Evolutionary conservation across 2,888 invertebrate genomes (phyloP), one percentile per base, ranked within the genome.

Genomic region (Patella ulyssiponensis): DNA sequence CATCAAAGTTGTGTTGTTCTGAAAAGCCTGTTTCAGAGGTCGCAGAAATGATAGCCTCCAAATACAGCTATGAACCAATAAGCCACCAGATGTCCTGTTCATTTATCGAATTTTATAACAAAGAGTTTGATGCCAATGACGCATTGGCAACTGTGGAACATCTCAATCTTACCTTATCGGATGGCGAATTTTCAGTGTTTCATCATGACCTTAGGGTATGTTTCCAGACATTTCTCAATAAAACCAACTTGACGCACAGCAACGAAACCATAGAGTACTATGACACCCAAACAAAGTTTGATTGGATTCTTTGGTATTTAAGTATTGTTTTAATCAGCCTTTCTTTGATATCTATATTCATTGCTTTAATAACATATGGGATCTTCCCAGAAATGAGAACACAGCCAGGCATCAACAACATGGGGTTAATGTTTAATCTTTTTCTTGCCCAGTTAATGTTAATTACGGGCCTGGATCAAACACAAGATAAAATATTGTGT

Each of bases 321-420:
- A 77, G 78, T 12, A 23, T 83, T 20, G 54, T 74, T 7, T 78
- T 79, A 23, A 73, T 80, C 9, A 70, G 52, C 12, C 12, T 80
- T 2, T 83, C 84, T 7, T 33, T 83, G 20, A 12, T 76, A 0
- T 82, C 80, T 75, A 80, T 85, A 0, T n/a, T 77, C 12, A 14
- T 81, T 2, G 79, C 82, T 9, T 80, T 85, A 52, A 14, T 84
- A 0, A 83, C 81, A 0, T 86, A 84, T 76, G 69, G 71, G 3
- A 20, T 76, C 1, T 82, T 82, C 73, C 77, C 81, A 7, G 44
- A 75, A 23, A 73, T 86, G 2, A 77, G 84, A 9, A 80, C 83
- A 3, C 72, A 84, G n/a, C 84, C 86, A 0, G 85, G 83, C 3
- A 82, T 80, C 27, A 84, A 79, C 77, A 84, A 81, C 71, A 85